Evolutionary conservation across 2,113 vertebrate species (phyloP), one percentile per base, ranked within the genome.

Genomic region (Channa argus): DNA sequence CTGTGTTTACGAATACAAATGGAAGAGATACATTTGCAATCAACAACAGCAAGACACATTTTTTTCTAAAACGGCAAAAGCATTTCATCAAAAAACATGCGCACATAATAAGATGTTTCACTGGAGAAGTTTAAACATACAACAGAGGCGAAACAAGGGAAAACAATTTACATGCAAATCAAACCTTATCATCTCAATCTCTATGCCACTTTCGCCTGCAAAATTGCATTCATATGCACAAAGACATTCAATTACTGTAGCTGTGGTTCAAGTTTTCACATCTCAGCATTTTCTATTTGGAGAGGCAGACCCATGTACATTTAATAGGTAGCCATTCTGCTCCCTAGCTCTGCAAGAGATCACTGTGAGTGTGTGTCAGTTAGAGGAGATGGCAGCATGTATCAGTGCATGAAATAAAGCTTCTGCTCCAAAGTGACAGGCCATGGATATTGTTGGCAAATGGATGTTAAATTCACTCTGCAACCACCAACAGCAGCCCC

Each of bases 121-220:
- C 78, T 87, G 76, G 56, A 74, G 83, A 74, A 74, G 65, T 53
- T 80, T 79, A 77, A 90, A 77, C 77, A 86, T 84, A 83, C 79
- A 83, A 83, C 37, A 72, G 72, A 69, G 62, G 74, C 15, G 54
- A 65, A n/a, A 65, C 76, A 85, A 85, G 75, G 88, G 82, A 93
- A 91, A 92, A 92, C 90, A 93, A 93, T 95, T 95, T 94, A 88
- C 93, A 94, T 95, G 93, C 91, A 94, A 94, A 95, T 94, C 92
- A 90, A 93, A 92, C 79, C 89, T 91, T 94, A 94, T 93, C 92
- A 90, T 87, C 76, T 79, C 85, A 80, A 88, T 92, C 83, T 83
- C 86, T 89, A 80, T 91, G 77, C 83, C 89, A 91, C 78, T 91
- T 90, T 78, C 72, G 74, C 71, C 3, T n/a, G 71, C 77, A 87